Percentiles rank a stretch among this genome's conserved stretches.
These are phyloP conservation scores for Chaunax sp. DNA, from an alignment of 2,797 vertebrate genomes.

Conservation along the genomic window DNA sequence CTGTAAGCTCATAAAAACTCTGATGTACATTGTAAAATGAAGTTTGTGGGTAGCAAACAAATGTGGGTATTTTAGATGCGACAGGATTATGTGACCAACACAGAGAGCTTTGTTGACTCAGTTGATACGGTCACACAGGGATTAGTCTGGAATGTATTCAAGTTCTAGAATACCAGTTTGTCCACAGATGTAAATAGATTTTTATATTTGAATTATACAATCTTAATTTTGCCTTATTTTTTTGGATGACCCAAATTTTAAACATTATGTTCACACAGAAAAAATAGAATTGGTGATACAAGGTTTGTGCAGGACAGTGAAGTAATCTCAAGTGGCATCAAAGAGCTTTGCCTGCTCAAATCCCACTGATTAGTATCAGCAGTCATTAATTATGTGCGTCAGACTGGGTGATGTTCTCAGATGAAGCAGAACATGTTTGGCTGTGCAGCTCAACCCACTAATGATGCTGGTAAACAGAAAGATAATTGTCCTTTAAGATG, in stretches of 20 bases:
- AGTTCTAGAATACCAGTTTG: constrained; percentile 1
- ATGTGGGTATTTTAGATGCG: constrained; percentile 7
- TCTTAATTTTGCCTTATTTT: constrained; percentile 3
- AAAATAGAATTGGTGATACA: constrained; percentile 30
- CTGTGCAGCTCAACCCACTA: constrained; percentile 85
- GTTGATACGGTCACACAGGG: background rate
- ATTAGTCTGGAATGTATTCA: constrained; percentile 16
- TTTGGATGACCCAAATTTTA: constrained; percentile 9
- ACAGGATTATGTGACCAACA: constrained; percentile 22
- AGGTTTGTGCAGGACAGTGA: constrained; percentile 62
- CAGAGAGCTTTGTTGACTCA: constrained; percentile 21
- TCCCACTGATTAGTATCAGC: constrained; percentile 81
- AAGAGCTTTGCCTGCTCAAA: constrained; percentile 74
- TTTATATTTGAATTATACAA: background rate
- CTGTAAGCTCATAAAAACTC: background rate
- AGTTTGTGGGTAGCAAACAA: constrained; percentile 8
- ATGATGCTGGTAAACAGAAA: constrained; percentile 87
- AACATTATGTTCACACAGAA: constrained; percentile 11
- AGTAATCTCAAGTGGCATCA: constrained; percentile 69
- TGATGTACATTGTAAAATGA: background rate
- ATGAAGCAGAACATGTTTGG: constrained; percentile 88
- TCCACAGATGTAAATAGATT: background rate
- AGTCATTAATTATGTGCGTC: constrained; percentile 84
- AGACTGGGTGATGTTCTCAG: constrained; percentile 84
- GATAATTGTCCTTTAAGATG: constrained; percentile 88